Percentiles rank a stretch among this genome's conserved stretches.
Evolutionary conservation across 2,113 vertebrate genomes (phyloP).

Genomic region (Gobio gobio): DNA sequence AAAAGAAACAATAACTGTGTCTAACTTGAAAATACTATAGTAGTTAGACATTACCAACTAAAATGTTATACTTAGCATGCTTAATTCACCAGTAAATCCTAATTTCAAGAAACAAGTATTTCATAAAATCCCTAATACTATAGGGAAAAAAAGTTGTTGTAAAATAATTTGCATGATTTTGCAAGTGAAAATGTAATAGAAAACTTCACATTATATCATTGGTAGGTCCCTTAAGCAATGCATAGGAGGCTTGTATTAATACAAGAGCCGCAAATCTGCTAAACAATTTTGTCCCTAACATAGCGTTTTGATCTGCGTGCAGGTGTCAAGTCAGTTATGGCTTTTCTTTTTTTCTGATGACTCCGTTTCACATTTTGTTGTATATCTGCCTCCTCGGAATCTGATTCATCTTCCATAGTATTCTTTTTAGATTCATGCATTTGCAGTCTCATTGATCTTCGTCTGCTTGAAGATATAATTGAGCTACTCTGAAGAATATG

Average conservation of each 20-base stretch:
- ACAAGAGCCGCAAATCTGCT: neutral
- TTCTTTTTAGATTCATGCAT: neutral
- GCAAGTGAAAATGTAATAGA: slow-evolving; percentile 1
- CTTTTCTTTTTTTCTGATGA: slow-evolving; percentile 34
- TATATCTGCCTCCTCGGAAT: neutral
- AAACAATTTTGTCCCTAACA: slow-evolving; percentile 7
- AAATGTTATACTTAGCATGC: neutral
- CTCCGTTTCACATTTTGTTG: neutral
- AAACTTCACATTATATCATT: neutral
- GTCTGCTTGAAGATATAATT: slow-evolving; percentile 16
- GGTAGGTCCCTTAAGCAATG: neutral
- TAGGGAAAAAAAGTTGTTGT: neutral
- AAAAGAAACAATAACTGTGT: neutral
- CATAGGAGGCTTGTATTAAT: neutral
- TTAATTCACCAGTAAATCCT: neutral
- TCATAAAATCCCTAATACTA: neutral
- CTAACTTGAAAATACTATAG: neutral
- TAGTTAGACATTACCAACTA: neutral
- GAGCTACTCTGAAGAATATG: neutral
- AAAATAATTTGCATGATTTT: neutral
- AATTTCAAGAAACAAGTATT: slow-evolving; percentile 7
- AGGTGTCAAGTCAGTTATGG: slow-evolving; percentile 1
- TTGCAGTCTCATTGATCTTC: slow-evolving; percentile 17
- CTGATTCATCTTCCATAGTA: neutral
- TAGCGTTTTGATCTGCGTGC: slow-evolving; percentile 40